phyloP scores from a whole-genome alignment of 2,888 invertebrate species.

The Glyphotaelius pellucidus region DNA sequence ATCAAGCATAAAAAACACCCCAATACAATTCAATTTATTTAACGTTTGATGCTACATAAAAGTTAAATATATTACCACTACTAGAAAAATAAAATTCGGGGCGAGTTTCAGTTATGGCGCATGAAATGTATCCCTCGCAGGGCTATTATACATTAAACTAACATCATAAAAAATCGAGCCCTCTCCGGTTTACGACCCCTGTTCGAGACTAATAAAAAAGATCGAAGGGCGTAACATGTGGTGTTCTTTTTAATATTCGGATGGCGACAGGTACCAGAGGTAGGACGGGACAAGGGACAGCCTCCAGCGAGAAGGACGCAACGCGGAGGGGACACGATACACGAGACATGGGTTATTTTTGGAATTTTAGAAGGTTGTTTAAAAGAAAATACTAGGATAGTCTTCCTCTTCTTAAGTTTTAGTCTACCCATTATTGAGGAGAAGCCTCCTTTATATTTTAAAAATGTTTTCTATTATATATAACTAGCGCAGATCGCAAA shows the following conservation, averaged over 20 bases:
- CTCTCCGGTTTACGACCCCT: slow-evolving; percentile 45
- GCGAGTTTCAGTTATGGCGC: slow-evolving; percentile 21
- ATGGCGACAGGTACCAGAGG: slow-evolving; percentile 53
- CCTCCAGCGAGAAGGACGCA: not conserved
- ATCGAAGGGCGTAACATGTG: slow-evolving; percentile 52
- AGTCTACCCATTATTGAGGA: not conserved
- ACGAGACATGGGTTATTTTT: no score
- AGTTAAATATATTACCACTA: slow-evolving; percentile 35
- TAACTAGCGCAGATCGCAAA: no score
- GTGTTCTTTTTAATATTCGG: slow-evolving; percentile 63
- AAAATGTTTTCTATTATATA: not conserved
- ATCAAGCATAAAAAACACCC: slow-evolving; percentile 3
- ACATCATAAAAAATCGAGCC: slow-evolving; percentile 46
- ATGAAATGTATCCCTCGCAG: slow-evolving; percentile 22
- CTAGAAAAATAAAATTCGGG: not conserved
- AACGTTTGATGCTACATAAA: slow-evolving; percentile 19
- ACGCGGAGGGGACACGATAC: not conserved
- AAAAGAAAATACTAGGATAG: not conserved
- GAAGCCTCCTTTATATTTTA: not conserved
- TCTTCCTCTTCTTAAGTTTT: not conserved
- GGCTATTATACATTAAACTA: slow-evolving; percentile 31
- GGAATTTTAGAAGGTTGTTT: not conserved
- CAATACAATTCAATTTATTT: slow-evolving; percentile 33
- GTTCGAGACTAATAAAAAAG: slow-evolving; percentile 57
- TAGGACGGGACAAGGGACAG: not conserved